A percentile compares a stretch with the other conserved stretches of the same genome.
phyloP scores from a whole-genome alignment of 2,888 invertebrate genomes.

The Malthinus flaveolus region DNA sequence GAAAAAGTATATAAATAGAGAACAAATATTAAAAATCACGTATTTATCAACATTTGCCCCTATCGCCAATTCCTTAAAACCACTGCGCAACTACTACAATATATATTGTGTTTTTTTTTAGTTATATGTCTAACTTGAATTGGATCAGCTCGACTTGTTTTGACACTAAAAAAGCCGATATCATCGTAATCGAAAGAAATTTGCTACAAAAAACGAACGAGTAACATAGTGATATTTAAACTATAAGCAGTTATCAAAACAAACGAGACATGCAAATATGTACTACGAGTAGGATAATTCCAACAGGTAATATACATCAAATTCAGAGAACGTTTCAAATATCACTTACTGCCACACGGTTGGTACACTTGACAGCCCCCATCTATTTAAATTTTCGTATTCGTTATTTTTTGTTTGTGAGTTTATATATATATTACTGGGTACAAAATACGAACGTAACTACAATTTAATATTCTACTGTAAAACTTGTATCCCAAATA shows the following conservation, averaged over 20 bases:
- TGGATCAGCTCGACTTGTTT: conserved; percentile 36
- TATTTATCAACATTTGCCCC: conserved; percentile 52
- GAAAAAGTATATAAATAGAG: conserved; percentile 52
- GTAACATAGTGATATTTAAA: conserved; percentile 44
- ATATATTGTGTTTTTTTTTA: conserved; percentile 48
- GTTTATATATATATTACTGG: conserved; percentile 18
- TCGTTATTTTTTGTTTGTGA: conserved; percentile 3
- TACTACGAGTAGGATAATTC: conserved; percentile 45
- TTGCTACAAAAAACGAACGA: conserved; percentile 41
- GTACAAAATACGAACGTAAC: conserved; percentile 35
- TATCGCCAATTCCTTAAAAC: conserved; percentile 54
- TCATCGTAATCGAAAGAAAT: conserved; percentile 37
- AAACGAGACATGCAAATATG: conserved; percentile 51
- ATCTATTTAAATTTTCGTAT: not conserved
- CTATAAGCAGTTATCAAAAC: conserved; percentile 53
- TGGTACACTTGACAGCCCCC: conserved; percentile 4
- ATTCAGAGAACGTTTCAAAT: conserved; percentile 41
- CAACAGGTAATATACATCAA: conserved; percentile 48
- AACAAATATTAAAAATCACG: conserved; percentile 46
- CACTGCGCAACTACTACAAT: conserved; percentile 52
- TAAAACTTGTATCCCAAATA: conserved; percentile 52
- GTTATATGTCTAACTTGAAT: conserved; percentile 45
- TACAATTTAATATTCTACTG: conserved; percentile 43
- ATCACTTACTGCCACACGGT: conserved; percentile 14
- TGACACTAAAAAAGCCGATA: conserved; percentile 43